These are phyloP conservation scores for human DNA, from an alignment of 2,113 vertebrate species.

Conservation along the genomic window GRCh38 chr13:24654501-24655000, in stretches of 20 bases:
- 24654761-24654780: not conserved
- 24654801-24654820: not conserved
- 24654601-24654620: not conserved
- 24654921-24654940: not conserved
- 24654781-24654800: not conserved
- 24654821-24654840: too few species aligned
- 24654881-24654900: not conserved
- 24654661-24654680: not conserved
- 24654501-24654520: not conserved
- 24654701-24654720: not conserved
- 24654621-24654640: not conserved
- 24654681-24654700: not conserved
- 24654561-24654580: not conserved
- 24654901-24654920: not conserved
- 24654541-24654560: not conserved
- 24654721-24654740: too few species aligned
- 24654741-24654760: not conserved
- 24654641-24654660: not conserved
- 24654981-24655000: not conserved
- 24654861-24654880: not conserved
- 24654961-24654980: not conserved
- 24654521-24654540: not conserved
- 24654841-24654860: not conserved
- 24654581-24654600: not conserved
- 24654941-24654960: not conserved